These are phyloP conservation scores for Sylvia atricapilla DNA, from an alignment of 2,113 vertebrate genomes.

Conservation along the genomic window DNA sequence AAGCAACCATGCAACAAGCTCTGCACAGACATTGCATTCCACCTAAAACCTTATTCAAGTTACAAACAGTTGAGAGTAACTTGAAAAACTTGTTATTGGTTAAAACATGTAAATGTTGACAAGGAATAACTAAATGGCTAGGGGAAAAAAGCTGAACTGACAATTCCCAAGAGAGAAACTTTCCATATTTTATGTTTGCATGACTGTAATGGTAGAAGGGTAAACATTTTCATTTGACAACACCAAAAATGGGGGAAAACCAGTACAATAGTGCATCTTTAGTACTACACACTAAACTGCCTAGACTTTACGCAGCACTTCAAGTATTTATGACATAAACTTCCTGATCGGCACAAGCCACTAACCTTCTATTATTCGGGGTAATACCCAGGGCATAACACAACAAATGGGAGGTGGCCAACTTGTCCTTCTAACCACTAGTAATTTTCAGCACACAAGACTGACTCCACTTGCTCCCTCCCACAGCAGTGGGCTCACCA, in stretches of 20 bases:
- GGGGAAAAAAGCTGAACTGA: neutral
- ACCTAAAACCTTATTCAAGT: neutral
- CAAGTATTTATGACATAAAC: neutral
- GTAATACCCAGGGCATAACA: neutral
- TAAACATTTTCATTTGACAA: neutral
- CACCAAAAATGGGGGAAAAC: fast-evolving
- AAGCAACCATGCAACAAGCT: neutral
- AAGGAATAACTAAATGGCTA: neutral
- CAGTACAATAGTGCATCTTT: neutral
- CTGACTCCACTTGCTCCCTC: neutral
- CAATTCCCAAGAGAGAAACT: neutral
- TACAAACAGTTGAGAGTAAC: neutral
- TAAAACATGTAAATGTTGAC: neutral
- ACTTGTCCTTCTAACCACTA: neutral
- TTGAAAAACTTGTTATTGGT: neutral
- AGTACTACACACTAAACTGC: neutral
- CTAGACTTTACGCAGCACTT: neutral
- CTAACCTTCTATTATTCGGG: neutral
- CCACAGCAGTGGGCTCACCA: neutral
- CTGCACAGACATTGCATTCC: neutral
- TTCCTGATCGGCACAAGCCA: neutral
- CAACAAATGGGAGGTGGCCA: neutral
- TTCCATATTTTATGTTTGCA: neutral
- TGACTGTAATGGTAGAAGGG: neutral
- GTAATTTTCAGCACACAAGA: neutral